Conservation (phyloP, 2,888 invertebrate genomes). For the Cantharis rufa region DNA sequence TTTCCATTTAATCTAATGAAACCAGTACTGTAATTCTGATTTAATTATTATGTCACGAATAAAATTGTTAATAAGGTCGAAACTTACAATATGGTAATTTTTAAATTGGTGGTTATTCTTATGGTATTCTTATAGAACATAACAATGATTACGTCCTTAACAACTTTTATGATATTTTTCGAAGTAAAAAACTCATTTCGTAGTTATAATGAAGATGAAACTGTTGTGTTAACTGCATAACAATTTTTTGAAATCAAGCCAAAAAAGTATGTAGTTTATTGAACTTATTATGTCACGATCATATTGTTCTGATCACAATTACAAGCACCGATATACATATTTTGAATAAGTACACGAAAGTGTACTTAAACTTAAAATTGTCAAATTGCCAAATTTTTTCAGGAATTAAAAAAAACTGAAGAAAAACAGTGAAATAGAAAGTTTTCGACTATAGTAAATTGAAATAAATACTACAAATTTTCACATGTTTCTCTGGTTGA, state of each 20-base stretch:
- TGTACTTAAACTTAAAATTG: not conserved
- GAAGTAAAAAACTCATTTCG: not conserved
- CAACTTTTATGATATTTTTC: too few species aligned
- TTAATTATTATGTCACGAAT: too few species aligned
- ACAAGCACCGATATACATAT: not conserved
- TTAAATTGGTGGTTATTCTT: too few species aligned
- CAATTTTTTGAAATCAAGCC: not conserved
- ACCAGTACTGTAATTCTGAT: too few species aligned
- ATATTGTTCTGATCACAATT: not conserved
- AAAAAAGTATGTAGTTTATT: not conserved
- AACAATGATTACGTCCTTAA: too few species aligned
- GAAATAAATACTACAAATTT: not conserved
- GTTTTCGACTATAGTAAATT: not conserved
- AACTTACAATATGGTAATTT: too few species aligned
- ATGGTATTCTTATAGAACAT: too few species aligned
- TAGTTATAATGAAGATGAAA: not conserved
- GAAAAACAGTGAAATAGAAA: too few species aligned
- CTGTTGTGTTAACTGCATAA: not conserved
- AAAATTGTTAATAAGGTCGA: too few species aligned
- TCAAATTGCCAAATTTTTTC: too few species aligned
- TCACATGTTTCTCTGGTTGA: not conserved
- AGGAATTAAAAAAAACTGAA: not conserved
- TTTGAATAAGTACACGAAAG: not conserved
- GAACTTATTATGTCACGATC: not conserved
- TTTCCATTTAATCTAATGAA: too few species aligned